Evolutionary conservation across 1,140 invertebrate species (phyloP).

Genomic region (Harpegnathos saltator): DNA sequence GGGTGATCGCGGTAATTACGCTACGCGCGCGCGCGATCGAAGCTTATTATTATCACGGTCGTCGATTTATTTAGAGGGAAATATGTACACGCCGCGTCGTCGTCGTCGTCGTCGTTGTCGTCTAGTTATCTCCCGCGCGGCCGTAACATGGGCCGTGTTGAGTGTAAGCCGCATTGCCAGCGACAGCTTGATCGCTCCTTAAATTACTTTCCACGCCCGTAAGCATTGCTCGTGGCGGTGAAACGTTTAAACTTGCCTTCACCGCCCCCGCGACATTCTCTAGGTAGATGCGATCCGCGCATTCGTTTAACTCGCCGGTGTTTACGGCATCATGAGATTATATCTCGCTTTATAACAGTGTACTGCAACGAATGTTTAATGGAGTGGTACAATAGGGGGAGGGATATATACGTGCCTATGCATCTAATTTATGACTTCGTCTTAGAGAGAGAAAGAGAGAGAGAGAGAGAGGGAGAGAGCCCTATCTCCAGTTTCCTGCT

Average conservation of each 20-base stretch:
- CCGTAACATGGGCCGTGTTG: constrained; percentile 30
- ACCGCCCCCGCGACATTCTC: background rate
- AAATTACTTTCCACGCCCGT: constrained; percentile 65
- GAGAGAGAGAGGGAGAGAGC: background rate
- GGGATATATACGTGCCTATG: constrained; percentile 47
- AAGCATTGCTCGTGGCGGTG: constrained; percentile 44
- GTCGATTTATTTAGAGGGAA: constrained; percentile 53
- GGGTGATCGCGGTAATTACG: background rate
- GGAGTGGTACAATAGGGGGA: constrained; percentile 80
- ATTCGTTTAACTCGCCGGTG: constrained; percentile 77
- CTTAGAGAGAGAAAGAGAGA: background rate
- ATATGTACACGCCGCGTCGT: constrained; percentile 48
- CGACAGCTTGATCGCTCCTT: constrained; percentile 51
- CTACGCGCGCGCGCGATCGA: background rate
- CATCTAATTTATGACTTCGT: constrained; percentile 48
- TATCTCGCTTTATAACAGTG: constrained; percentile 81
- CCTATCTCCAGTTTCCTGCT: background rate
- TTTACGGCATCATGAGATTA: constrained; percentile 84
- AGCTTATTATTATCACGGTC: constrained; percentile 26
- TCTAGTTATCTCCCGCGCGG: constrained; percentile 42
- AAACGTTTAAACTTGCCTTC: constrained; percentile 49
- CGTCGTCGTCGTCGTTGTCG: background rate
- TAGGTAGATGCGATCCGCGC: constrained; percentile 39
- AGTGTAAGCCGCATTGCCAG: constrained; percentile 48
- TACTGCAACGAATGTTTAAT: constrained; percentile 83